Base-by-base conservation (phyloP, 2,797 vertebrate genomes). In the Labeo calbasu region DNA sequence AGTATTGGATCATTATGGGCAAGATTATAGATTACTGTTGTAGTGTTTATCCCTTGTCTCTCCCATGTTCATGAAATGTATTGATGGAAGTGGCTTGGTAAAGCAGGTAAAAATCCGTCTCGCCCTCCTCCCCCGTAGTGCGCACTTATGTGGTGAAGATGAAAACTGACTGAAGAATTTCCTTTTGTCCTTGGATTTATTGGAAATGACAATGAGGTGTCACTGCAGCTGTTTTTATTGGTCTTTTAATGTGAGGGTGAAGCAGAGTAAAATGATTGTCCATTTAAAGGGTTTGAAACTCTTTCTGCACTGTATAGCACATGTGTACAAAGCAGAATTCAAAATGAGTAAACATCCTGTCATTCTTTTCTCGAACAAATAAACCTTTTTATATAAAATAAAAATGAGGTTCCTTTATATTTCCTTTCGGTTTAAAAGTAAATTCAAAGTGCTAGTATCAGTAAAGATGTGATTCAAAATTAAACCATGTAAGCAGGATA, bases 311-410 rank as follows among this genome's bases (percentile, higher is more conserved):
- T 91, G 91, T 92, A 90, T 85, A 90, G 87, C 85, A 91, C 87
- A 88, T 88, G 88, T 94, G 89, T 92, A 92, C 89, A 91, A 77
- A 89, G 89, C 88, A 82, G 79, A 66, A 86, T 83, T 70, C 78
- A 86, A 68, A 72, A 75, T 71, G 61, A 89, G 66, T 76, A 28
- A 90, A 91, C 87, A 86, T 91, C 88, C 87, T 61, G 61, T 79
- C 90, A 90, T 88, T 87, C 43, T 85, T 84, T 88, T 92, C 90
- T 92, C 92, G 87, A 94, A 94, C 93, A 94, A 95, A 94, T 85
- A 86, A 89, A 84, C 76, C 12, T 80, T 90, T 90, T 91, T 86
- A 83, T 83, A 77, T 61, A 77, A 87, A 79, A 84, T 7, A 4
- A 28, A 63, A 69, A 7, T 1, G 15, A 1, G 61, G 15, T 40